Base-by-base conservation (phyloP, 2,888 invertebrate genomes). In the Caenorhabditis sinica region DNA sequence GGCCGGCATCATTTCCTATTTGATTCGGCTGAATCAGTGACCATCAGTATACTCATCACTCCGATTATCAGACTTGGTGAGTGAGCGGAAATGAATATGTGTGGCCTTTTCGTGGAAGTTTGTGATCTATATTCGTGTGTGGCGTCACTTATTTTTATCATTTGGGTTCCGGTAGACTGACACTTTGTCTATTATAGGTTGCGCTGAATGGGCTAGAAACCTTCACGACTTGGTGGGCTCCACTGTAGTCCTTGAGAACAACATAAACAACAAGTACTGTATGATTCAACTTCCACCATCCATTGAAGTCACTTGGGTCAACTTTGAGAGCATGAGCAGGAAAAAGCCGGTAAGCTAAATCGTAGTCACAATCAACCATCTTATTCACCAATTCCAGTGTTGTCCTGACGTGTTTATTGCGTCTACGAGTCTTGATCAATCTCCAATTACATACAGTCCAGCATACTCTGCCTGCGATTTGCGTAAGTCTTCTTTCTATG, bases 351-450 rank as follows among this genome's bases (percentile, higher is more conserved):
- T 51, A 33, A 69, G 15, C 2, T 33, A 9, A 9, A 0, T 43
- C 4, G 43, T 43, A 11, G 23, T 0, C 6, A 25, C 4, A 36
- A 11, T 33, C 33, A 23, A n/a, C 20, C 36, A 25, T 56, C 17
- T 56, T n/a, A 69, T 56, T 23, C 20, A 56, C 20, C 25, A 25
- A 23, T 68, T 73, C 30, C 68, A 79, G 75, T 83, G 83, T 60
- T 83, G 83, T 60, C 68, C 79, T 2, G 83, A 83, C 28, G 43
- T 83, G 15, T 65, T 79, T 17, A 43, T 75, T 43, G 69, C 63
- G 1, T 83, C 83, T 6, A 66, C 76, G 2, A 53, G 56, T 40
- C 15, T 53, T 2, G 68, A 36, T 0, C 65, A 75, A 20, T 71
- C 56, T 65, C 60, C 76, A 9, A 30, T 74, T 9, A 49, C 53